Base-by-base conservation (phyloP, 2,797 vertebrate genomes). In the Remorina albescens region DNA sequence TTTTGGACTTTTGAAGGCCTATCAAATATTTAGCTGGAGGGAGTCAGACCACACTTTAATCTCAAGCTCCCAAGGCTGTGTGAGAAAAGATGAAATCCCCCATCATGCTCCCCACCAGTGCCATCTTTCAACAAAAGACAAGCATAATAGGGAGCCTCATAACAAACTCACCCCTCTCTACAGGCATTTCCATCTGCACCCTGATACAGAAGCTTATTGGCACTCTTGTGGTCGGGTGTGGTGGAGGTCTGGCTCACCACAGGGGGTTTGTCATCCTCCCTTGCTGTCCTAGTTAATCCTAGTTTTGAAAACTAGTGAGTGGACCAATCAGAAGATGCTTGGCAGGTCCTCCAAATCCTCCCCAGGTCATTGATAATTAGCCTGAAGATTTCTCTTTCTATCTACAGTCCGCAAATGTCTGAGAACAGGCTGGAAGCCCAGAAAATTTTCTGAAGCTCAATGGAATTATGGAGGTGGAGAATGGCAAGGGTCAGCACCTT, bases 131-230 rank as follows among this genome's bases (percentile, higher is more conserved):
- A 96, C 93, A 96, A 96, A 88, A 95, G 91, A 84, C 65, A 42
- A 84, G 88, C 87, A 97, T 95, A 96, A 96, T 95, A 88, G 88
- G 64, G 90, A 87, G 84, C 91, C 92, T 89, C 90, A 92, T 90
- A 91, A 83, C 80, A 42, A 84, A 81, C 64, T 83, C 44, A 72
- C 78, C 68, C 75, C 70, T 71, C 81, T 88, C 94, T 81, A 75
- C 83, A 87, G 88, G 90, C 91, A 86, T 91, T 91, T 93, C 91
- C 90, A 95, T 95, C 96, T 94, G 94, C 86, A 89, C 74, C 84
- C 92, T 91, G 91, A 95, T 94, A 95, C 95, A 91, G 81, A 83
- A 91, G 85, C 76, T 83, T 70, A 80, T 71, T 74, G 81, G 89
- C 87, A 90, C 81, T 86, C 81, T 87, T 84, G 91, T 91, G 84